Evolutionary conservation across 1,140 invertebrate genomes (phyloP).

Genomic region (Vollenhovia emeryi): DNA sequence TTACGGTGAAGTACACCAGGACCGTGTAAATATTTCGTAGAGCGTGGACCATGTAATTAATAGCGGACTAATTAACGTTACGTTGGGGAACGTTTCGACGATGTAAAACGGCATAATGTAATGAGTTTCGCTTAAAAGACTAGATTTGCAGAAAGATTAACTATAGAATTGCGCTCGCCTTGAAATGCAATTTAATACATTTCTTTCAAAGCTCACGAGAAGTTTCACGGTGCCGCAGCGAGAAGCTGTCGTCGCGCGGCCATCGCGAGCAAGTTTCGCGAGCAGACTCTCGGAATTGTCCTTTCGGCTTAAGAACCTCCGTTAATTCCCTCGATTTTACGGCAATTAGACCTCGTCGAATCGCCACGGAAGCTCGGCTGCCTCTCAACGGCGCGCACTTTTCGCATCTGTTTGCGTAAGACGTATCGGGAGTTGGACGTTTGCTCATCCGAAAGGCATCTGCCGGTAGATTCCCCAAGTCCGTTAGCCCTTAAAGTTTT

Average conservation of each 20-base stretch:
- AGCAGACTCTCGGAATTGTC: constrained; percentile 17
- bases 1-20: not conserved
- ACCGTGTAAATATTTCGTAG: not conserved
- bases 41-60: not conserved
- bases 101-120: not conserved
- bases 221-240: too few species aligned
- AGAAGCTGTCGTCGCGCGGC: too few species aligned
- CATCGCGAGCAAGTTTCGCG: constrained; percentile 19
- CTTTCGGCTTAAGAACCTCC: not conserved
- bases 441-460: not conserved
- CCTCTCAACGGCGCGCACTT: not conserved
- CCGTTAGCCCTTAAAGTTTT: not conserved
- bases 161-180: not conserved
- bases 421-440: not conserved
- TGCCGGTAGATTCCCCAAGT: not conserved
- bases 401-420: not conserved
- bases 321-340: constrained; percentile 35
- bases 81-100: not conserved
- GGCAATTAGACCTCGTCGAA: constrained; percentile 9
- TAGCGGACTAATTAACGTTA: constrained; percentile 15
- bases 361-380: not conserved
- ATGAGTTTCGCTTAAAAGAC: not conserved
- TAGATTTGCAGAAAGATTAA: constrained; percentile 12
- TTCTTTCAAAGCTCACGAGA: not conserved
- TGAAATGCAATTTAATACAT: constrained; percentile 16